Percentiles rank a stretch among this genome's conserved stretches.
Evolutionary conservation across 2,888 invertebrate genomes (phyloP).

Genomic region (Cephonodes hylas): DNA sequence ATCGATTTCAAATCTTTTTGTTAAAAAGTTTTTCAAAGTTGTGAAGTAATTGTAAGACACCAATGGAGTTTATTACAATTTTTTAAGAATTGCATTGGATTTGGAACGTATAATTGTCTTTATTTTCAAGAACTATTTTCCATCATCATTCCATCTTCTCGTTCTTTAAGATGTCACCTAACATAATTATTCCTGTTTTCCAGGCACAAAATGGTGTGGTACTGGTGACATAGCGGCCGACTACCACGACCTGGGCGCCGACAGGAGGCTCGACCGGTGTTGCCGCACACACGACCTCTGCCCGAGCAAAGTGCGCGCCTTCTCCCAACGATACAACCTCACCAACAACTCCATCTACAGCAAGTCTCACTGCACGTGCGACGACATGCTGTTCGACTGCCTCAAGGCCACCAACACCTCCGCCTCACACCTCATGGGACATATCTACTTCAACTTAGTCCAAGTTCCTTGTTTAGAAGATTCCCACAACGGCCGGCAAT

Average conservation of each 20-base stretch:
- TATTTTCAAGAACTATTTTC: too few relatives aligned
- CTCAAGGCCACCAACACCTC: slow-evolving; percentile 87
- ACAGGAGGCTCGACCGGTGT: slow-evolving; percentile 87
- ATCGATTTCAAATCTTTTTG: too few relatives aligned
- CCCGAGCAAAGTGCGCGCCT: slow-evolving; percentile 88
- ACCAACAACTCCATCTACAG: slow-evolving; percentile 92
- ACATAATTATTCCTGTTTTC: slow-evolving; percentile 28
- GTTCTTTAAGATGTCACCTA: too few relatives aligned
- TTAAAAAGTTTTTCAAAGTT: too few relatives aligned
- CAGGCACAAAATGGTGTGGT: slow-evolving; percentile 96
- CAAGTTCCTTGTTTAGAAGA: slow-evolving; percentile 88
- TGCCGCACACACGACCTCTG: slow-evolving; percentile 96
- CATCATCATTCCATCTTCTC: too few relatives aligned
- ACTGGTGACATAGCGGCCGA: slow-evolving; percentile 92
- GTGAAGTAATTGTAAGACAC: too few relatives aligned
- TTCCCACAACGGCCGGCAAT: slow-evolving; percentile 57
- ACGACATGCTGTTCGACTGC: slow-evolving; percentile 90
- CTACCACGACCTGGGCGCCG: slow-evolving; percentile 92
- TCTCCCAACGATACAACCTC: slow-evolving; percentile 88
- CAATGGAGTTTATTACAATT: too few relatives aligned
- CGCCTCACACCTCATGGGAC: slow-evolving; percentile 89
- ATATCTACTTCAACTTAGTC: slow-evolving; percentile 92
- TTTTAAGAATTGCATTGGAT: too few relatives aligned
- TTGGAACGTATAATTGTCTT: too few relatives aligned
- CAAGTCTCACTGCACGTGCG: slow-evolving; percentile 94